Evolutionary conservation across 92 coral and sea anemone genomes (phyloP).

Genomic region (Porites evermanni): DNA sequence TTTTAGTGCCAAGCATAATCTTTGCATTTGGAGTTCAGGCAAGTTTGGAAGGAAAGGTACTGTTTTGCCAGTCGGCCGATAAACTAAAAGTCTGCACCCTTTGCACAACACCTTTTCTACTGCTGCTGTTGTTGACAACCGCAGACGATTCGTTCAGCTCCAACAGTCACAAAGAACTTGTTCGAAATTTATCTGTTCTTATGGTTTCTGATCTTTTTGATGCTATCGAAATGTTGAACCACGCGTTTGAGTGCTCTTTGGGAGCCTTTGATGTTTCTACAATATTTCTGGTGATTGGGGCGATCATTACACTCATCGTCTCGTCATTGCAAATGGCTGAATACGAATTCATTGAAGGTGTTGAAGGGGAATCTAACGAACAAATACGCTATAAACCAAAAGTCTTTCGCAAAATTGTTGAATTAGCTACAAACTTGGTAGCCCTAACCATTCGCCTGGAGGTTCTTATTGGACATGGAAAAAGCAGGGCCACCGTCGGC

Average conservation of each 20-base stretch:
- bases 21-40: too few species aligned
- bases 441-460: conserved; percentile 49
- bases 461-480: conserved; percentile 10
- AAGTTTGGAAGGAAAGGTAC: not conserved
- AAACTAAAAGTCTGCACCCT: not conserved
- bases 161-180: not conserved
- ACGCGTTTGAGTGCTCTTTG: not conserved
- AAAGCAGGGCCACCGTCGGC: conserved; percentile 30
- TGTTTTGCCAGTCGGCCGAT: accelerated
- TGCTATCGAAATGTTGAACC: not conserved
- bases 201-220: not conserved
- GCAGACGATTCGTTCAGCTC: not conserved
- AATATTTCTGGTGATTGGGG: not conserved
- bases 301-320: not conserved
- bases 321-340: conserved; percentile 49
- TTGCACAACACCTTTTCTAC: not conserved
- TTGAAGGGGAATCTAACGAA: too few species aligned
- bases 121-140: not conserved
- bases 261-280: not conserved
- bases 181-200: not conserved
- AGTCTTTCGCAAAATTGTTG: not conserved
- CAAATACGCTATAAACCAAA: too few species aligned
- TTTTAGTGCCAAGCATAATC: too few species aligned
- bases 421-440: conserved; percentile 7
- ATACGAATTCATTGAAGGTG: not conserved